Base-by-base conservation (phyloP, 2,113 vertebrate species). In the Fregetta grallaria region DNA sequence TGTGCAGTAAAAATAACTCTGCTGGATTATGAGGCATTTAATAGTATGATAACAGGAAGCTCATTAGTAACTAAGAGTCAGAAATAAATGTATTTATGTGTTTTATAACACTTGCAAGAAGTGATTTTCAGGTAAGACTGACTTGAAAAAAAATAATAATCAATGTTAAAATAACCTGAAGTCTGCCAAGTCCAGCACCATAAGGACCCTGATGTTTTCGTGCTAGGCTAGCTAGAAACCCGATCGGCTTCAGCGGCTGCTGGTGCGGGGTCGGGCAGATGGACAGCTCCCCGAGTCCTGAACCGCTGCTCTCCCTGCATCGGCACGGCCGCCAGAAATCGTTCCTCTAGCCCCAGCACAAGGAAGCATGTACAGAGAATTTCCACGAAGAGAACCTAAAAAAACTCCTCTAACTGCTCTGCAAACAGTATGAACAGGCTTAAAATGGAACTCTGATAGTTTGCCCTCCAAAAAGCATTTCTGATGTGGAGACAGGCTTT, bases 201-300 rank as follows among this genome's bases (percentile, higher is more conserved):
- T 38, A 15, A 76, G 7, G 23, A 34, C 47, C 7, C 32, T 12
- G 27, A 66, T 8, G 40, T 42, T 88, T 79, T 21, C 50, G 36
- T 0, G 25, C n/a, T 15, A 42, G 44, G 20, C 56, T 65, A 49
- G n/a, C 36, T 10, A 66, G n/a, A 75, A 72, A 40, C 4, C 11
- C 0, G 3, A 34, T 0, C 1, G 1, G 30, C 50, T 66, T 7
- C 44, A 44, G 47, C 0, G 0, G 29, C 5, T 2, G 63, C 15
- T 2, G 5, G 36, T 0, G 1, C 0, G 1, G 25, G 9, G 15
- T 36, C 77, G 0, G 1, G 49, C 0, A 0, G 15, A n/a, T 11
- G 86, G 88, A 90, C 79, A 96, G 82, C 82, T 92, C 92, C 92
- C 16, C 5, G 4, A 18, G 32, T 15, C 55, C 94, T 67, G 22